Conservation (phyloP, 2,797 vertebrate genomes). For the Galagoides demidoff region DNA sequence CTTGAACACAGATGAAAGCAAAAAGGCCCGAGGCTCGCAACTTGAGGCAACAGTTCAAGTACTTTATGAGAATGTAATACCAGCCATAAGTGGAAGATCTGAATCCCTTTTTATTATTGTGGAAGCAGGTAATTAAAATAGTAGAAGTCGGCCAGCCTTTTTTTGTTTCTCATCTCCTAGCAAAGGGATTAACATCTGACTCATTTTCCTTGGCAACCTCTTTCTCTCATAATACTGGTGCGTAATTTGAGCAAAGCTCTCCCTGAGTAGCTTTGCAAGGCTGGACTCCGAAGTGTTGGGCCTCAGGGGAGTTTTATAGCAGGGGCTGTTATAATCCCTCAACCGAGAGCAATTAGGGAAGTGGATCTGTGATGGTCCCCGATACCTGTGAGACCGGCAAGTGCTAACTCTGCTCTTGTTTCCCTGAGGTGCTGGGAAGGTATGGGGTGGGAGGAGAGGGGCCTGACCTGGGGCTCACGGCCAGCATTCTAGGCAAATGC, state of each 20-base stretch:
- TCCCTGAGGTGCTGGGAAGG: neutral
- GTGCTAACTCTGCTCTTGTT: neutral
- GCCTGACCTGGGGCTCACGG: neutral
- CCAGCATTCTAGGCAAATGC: neutral
- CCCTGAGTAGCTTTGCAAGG: neutral
- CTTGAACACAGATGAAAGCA: conserved; percentile 47
- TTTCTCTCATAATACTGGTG: neutral
- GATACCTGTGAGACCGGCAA: neutral
- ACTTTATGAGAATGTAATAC: neutral
- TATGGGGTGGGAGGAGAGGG: neutral
- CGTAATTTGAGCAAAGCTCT: neutral
- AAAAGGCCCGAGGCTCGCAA: neutral
- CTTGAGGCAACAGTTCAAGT: neutral
- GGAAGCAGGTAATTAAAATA: conserved; percentile 46
- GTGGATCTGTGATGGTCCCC: neutral
- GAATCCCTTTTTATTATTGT: conserved; percentile 37
- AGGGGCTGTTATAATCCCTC: neutral
- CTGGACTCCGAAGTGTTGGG: neutral
- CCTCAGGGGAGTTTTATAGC: neutral
- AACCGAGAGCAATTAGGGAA: neutral
- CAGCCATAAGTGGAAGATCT: neutral
- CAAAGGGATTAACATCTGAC: conserved; percentile 15
- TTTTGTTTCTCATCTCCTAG: neutral
- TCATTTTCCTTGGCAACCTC: conserved; percentile 58
- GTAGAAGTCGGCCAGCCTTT: neutral